Evolutionary conservation across 53 echinoderm and acorn worm species (phyloP), one percentile per base, ranked within the genome.

Genomic region (Antedon mediterranea): DNA sequence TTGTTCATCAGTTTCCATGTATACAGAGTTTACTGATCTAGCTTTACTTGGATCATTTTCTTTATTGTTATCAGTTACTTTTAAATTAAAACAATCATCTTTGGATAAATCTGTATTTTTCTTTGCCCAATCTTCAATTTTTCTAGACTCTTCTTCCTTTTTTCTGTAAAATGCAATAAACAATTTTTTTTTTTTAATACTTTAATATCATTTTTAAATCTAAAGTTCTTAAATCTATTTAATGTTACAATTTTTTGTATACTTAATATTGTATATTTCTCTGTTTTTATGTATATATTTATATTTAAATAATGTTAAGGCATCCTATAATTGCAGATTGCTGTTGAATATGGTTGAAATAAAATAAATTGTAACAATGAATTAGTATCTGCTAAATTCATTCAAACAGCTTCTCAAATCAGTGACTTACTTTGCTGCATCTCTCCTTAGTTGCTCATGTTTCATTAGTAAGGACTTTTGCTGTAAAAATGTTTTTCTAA

Each of bases 391-490:
- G n/a, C n/a, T n/a, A n/a, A n/a, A n/a, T n/a, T n/a, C n/a, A n/a
- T n/a, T n/a, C n/a, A n/a, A n/a, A n/a, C n/a, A n/a, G n/a, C n/a
- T n/a, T n/a, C n/a, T n/a, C n/a, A n/a, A n/a, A n/a, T n/a, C n/a
- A n/a, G n/a, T 37, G 4, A 72, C 94, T 86, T 87, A 97, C 97
- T 92, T 89, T 23, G 92, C 90, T 73, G 97, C 97, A 78, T 89
- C 85, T 71, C 92, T 97, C 70, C 97, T 76, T 23, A 97, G 88
- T 72, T 97, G 92, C 74, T 97, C 97, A 81, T 97, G 97, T 76
- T 92, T 92, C 92, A 97, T 92, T 42, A 97, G 74, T 14, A 97
- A 81, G 43, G 73, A 77, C 83, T 92, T 97, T 71, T 92, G 77
- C 77, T 97, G 88, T 29, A 92, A 76, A 73, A 97, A 92, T 0